These are phyloP conservation scores for Drosophila fungiperda DNA, from an alignment of 2,888 invertebrate species.

Conservation along the genomic window DNA sequence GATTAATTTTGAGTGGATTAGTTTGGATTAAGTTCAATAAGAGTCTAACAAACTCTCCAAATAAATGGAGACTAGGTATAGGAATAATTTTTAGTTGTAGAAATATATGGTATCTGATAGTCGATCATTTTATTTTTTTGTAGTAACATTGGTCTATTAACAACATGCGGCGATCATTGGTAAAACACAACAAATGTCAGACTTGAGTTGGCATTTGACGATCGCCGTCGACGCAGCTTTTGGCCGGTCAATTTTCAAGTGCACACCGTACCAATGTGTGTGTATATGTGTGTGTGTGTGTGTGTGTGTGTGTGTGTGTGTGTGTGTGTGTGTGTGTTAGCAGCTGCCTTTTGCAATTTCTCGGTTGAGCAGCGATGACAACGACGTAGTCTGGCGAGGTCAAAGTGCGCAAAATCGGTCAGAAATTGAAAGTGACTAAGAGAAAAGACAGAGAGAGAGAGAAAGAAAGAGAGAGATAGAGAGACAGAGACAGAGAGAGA, in stretches of 20 bases:
- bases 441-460: background rate
- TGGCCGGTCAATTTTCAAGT: conserved; percentile 67
- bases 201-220: conserved; percentile 66
- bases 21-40: background rate
- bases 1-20: background rate
- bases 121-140: conserved; percentile 1
- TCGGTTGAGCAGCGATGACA: conserved; percentile 67
- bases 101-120: conserved; percentile 11
- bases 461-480: background rate
- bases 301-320: conserved; percentile 15
- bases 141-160: conserved; percentile 35
- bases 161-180: conserved; percentile 45
- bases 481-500: background rate
- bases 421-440: conserved; percentile 69
- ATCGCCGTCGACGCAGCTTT: conserved; percentile 61
- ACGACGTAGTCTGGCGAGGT: conserved; percentile 41
- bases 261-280: conserved; percentile 29
- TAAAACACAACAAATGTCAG: conserved; percentile 60
- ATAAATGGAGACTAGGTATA: background rate
- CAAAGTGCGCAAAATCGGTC: conserved; percentile 69
- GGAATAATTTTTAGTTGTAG: background rate
- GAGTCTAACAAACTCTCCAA: background rate
- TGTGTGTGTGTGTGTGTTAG: conserved; percentile 29
- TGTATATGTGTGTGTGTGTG: conserved; percentile 26
- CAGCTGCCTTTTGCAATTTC: conserved; percentile 71